These are phyloP conservation scores for Pollenia amentaria DNA, from an alignment of 2,888 invertebrate genomes.

Conservation along the genomic window DNA sequence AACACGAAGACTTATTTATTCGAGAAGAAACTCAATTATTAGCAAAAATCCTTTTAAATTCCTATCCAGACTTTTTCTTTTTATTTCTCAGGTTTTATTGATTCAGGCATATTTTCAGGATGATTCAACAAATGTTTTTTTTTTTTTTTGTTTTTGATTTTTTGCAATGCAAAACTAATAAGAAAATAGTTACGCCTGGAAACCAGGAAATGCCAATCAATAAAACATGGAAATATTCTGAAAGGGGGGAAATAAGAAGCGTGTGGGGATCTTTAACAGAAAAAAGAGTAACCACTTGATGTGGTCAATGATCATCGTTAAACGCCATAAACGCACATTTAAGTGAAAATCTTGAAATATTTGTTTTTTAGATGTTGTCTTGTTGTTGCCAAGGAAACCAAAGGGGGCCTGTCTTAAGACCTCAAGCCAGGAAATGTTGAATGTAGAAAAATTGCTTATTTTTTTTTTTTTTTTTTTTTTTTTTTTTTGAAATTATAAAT, in stretches of 20 bases:
- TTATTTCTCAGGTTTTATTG: slow-evolving; percentile 8
- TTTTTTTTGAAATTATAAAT: background rate
- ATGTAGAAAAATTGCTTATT: background rate
- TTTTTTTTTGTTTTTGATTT: no score
- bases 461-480: background rate
- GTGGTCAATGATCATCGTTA: slow-evolving; percentile 33
- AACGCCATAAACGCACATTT: slow-evolving; percentile 38
- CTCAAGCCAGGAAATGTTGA: slow-evolving; percentile 55
- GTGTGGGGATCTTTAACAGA: background rate
- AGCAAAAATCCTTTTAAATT: slow-evolving; percentile 43
- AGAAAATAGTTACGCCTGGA: slow-evolving; percentile 43
- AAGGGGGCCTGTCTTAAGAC: slow-evolving; percentile 11
- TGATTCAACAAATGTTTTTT: slow-evolving; percentile 58
- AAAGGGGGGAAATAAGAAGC: background rate
- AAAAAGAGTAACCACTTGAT: slow-evolving; percentile 28
- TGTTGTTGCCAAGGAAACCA: slow-evolving; percentile 19
- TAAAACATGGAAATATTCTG: slow-evolving; percentile 55
- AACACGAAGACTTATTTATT: no score
- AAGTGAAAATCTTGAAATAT: background rate
- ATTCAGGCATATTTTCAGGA: slow-evolving; percentile 62
- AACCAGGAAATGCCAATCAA: slow-evolving; percentile 75
- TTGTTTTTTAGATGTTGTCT: background rate
- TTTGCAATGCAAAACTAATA: slow-evolving; percentile 41
- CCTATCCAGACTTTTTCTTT: slow-evolving; percentile 10
- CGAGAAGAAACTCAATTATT: background rate